Evolutionary conservation across 37 sponge, comb jelly and placozoan species (phyloP).

Genomic region (Ianthella basta): DNA sequence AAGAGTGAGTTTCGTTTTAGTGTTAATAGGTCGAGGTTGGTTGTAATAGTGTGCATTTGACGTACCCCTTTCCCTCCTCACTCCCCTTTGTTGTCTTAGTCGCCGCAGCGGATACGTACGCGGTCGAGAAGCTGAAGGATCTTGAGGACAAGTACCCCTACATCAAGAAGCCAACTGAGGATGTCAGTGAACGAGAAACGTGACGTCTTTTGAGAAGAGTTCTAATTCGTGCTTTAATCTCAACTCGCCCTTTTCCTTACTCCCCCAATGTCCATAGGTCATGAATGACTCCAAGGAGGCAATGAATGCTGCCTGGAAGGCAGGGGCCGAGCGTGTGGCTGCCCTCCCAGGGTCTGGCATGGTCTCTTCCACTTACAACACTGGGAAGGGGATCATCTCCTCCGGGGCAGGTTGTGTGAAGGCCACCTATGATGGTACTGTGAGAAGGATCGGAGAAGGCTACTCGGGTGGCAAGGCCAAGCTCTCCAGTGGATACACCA

Average conservation of each 20-base stretch:
- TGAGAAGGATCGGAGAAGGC: neutral
- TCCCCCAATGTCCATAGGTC: neutral
- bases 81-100: neutral
- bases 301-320: slow-evolving; percentile 10
- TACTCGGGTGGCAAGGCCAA: slow-evolving; percentile 10
- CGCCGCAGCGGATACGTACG: slow-evolving; percentile 48
- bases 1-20: slow-evolving; percentile 38
- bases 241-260: neutral
- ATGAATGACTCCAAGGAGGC: neutral
- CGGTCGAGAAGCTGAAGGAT: slow-evolving; percentile 47
- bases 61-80: neutral
- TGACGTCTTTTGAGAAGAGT: too few relatives aligned
- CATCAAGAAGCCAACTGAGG: slow-evolving; percentile 50
- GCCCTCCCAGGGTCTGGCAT: slow-evolving; percentile 17
- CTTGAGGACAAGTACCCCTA: slow-evolving; percentile 70
- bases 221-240: too few relatives aligned
- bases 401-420: neutral
- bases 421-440: slow-evolving; percentile 9
- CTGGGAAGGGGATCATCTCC: neutral
- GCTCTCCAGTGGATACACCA: slow-evolving; percentile 22
- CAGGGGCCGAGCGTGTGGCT: slow-evolving; percentile 19
- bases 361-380: slow-evolving; percentile 14
- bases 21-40: too few relatives aligned
- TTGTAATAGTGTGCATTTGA: neutral
- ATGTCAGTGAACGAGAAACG: slow-evolving; percentile 31